These are phyloP conservation scores for Paguma larvata DNA, from an alignment of 2,797 vertebrate species.

Conservation along the genomic window DNA sequence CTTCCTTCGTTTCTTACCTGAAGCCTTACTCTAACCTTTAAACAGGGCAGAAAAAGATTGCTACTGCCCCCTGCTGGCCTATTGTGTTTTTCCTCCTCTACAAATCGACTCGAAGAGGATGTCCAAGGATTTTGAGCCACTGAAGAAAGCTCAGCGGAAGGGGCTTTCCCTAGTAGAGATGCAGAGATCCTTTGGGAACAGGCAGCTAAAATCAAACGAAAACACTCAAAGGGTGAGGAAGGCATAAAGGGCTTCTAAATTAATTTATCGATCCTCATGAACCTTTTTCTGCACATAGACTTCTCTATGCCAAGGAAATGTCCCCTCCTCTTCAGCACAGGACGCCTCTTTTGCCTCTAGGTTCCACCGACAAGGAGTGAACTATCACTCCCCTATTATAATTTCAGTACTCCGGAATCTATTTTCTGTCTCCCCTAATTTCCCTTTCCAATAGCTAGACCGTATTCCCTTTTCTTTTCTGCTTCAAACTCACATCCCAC, in stretches of 20 bases:
- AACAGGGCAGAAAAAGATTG: constrained; percentile 73
- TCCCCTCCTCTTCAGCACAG: constrained; percentile 30
- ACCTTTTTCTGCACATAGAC: not conserved
- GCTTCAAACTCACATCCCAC: constrained; percentile 74
- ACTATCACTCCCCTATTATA: not conserved
- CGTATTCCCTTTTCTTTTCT: constrained; percentile 36
- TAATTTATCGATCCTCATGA: not conserved
- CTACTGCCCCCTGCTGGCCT: constrained; percentile 82
- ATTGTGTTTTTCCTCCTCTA: constrained; percentile 10
- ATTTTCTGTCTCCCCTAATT: constrained; percentile 15
- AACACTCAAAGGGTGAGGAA: constrained; percentile 4
- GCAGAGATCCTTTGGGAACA: constrained; percentile 46
- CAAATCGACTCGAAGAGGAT: constrained; percentile 59
- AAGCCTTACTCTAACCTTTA: constrained; percentile 67
- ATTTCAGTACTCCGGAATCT: constrained; percentile 50
- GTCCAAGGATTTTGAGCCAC: constrained; percentile 60
- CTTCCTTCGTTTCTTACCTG: constrained; percentile 45
- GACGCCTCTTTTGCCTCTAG: constrained; percentile 44
- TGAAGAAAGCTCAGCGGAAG: constrained; percentile 68
- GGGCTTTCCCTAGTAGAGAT: constrained; percentile 62
- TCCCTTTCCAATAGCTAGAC: constrained; percentile 22
- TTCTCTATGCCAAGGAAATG: constrained; percentile 40
- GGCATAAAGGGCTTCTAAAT: constrained; percentile 50
- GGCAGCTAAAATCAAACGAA: constrained; percentile 45
- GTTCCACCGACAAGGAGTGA: constrained; percentile 5